Base-by-base conservation (phyloP, 2,888 invertebrate species). In the Parnassius orleans region DNA sequence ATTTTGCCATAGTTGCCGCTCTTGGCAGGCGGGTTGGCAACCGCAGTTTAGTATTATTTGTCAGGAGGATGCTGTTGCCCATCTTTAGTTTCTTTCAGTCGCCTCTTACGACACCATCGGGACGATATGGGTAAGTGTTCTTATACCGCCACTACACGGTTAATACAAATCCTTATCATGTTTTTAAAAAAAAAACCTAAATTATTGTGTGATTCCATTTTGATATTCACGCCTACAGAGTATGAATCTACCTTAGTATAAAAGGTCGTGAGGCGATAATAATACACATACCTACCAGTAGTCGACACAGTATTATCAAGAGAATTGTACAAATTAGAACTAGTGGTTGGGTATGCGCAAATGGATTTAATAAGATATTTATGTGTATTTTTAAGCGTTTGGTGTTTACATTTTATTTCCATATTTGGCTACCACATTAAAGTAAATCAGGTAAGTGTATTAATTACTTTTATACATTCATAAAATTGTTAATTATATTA, bases 261-360 rank as follows among this genome's bases (percentile, higher is more conserved):
- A 57, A 51, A 61, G 64, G 57, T 59, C 58, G 53, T 42, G 14
- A 15, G 51, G 52, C 43, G 53, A 56, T 53, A 54, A 33, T 53
- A 50, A 44, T 41, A 57, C 53, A 57, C 24, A 57, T 43, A 44
- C 53, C 9, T 43, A 44, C 53, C 9, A 56, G 42, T 60, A 60
- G 56, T 60, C 43, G 9, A 33, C 60, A 11, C 43, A 60, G 60
- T 64, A 51, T 60, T 64, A 64, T 60, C 52, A 53, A 48, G 44
- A 57, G n/a, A 43, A 53, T 11, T 50, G 60, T 33, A 57, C 19
- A 48, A 57, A 60, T 60, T 64, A 56, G 53, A 64, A 47, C 52
- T 47, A 57, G 41, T 42, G 3, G 33, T 46, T 19, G 53, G 47
- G 10, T 53, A 43, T 42, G 19, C 9, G 1, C 52, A 53, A 52